These are phyloP conservation scores for Platichthys flesus DNA, from an alignment of 2,113 vertebrate genomes.

Conservation along the genomic window DNA sequence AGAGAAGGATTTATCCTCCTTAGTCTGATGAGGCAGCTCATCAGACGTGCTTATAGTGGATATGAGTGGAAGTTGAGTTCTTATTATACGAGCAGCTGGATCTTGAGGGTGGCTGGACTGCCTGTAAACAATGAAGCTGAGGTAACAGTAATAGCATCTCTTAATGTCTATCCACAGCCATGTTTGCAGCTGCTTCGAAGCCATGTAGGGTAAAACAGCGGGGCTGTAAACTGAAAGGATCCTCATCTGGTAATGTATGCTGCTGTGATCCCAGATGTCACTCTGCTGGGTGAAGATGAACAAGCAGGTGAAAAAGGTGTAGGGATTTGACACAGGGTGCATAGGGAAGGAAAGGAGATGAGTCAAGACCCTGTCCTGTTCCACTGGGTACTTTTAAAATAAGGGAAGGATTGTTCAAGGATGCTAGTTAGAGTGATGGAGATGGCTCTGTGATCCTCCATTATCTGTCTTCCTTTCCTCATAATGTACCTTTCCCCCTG, in stretches of 20 bases:
- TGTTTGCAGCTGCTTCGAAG: background rate
- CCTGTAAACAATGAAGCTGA: background rate
- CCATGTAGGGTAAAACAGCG: slow-evolving; percentile 13
- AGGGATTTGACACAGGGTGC: slow-evolving; percentile 1
- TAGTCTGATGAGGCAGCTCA: slow-evolving; percentile 37
- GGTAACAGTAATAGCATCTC: background rate
- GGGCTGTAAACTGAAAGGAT: slow-evolving; percentile 20
- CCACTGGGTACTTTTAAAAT: slow-evolving; percentile 26
- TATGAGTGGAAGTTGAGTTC: slow-evolving; percentile 1
- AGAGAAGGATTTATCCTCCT: slow-evolving; percentile 38
- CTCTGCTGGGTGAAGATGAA: background rate
- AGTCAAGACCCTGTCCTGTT: slow-evolving; percentile 16
- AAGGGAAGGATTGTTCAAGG: slow-evolving; percentile 60
- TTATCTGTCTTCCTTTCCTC: slow-evolving; percentile 80
- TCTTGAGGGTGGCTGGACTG: background rate
- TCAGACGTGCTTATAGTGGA: slow-evolving; percentile 22
- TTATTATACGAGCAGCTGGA: slow-evolving; percentile 8
- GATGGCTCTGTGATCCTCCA: slow-evolving; percentile 79
- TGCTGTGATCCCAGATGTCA: slow-evolving; percentile 34
- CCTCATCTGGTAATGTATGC: background rate
- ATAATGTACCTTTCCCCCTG: slow-evolving; percentile 78
- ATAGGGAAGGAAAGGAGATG: background rate
- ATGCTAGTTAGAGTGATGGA: slow-evolving; percentile 75
- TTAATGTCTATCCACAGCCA: background rate
- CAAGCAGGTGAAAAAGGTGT: slow-evolving; percentile 34